A percentile compares a stretch with the other conserved stretches of the same genome.
These are phyloP conservation scores for Odontophorus gujanensis DNA, from an alignment of 2,113 vertebrate species.

Conservation along the genomic window DNA sequence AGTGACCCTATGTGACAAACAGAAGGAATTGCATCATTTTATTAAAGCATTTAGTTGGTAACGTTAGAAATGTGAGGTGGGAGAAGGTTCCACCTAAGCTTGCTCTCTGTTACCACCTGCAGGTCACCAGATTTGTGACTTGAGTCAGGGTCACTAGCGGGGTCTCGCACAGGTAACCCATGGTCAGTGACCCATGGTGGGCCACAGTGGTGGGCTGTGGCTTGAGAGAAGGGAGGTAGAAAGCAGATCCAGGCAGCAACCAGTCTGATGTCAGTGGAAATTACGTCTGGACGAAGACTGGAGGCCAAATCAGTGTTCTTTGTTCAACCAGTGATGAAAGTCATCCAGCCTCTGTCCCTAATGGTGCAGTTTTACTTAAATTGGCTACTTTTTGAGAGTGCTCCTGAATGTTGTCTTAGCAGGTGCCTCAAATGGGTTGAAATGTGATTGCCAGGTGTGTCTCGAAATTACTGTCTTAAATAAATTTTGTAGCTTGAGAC, in stretches of 20 bases:
- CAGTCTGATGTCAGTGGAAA: not conserved
- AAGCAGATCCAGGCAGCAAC: not conserved
- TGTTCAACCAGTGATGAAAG: not conserved
- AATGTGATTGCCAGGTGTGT: conserved; percentile 1
- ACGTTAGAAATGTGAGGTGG: not conserved
- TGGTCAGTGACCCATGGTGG: rapidly evolving
- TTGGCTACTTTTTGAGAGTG: conserved; percentile 53
- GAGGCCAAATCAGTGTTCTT: not conserved
- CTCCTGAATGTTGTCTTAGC: conserved; percentile 10
- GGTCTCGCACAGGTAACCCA: not conserved
- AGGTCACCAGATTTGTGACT: not conserved
- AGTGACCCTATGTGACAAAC: not conserved
- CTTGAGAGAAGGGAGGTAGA: not conserved
- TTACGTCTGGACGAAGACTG: not conserved
- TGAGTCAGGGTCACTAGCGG: rapidly evolving
- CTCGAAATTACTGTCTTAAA: conserved; percentile 45
- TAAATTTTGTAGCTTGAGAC: conserved; percentile 35
- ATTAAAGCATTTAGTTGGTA: not conserved
- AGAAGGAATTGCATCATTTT: not conserved
- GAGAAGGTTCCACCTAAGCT: not conserved
- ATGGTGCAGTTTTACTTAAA: conserved; percentile 50
- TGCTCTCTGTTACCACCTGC: not conserved
- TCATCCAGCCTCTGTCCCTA: not conserved
- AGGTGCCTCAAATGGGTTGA: conserved; percentile 38
- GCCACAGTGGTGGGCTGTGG: not conserved